phyloP scores from a whole-genome alignment of 2,113 vertebrate genomes.

The Hylia prasina region DNA sequence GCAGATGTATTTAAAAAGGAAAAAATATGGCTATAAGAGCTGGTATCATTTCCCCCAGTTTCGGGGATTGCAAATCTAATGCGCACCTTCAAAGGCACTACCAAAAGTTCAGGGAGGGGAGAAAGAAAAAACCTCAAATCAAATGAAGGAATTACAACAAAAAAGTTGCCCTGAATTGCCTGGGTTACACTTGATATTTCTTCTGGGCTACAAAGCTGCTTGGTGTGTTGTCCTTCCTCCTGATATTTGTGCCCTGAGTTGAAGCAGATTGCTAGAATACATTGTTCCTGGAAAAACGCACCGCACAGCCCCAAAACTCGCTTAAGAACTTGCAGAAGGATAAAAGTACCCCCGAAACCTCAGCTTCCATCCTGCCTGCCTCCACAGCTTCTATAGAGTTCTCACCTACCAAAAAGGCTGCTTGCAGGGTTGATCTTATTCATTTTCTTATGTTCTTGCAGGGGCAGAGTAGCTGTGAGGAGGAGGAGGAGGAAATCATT shows the following conservation, averaged over 20 bases:
- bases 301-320: neutral
- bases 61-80: neutral
- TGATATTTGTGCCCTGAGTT: neutral
- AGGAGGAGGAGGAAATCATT: neutral
- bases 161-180: neutral
- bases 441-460: neutral
- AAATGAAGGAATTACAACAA: neutral
- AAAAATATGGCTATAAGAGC: neutral
- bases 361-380: neutral
- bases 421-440: neutral
- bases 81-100: neutral
- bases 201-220: neutral
- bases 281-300: conserved; percentile 52
- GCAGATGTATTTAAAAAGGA: neutral
- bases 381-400: neutral
- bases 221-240: neutral
- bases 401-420: neutral
- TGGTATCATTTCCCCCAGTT: neutral
- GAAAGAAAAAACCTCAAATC: neutral
- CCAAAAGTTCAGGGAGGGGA: neutral
- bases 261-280: conserved; percentile 31
- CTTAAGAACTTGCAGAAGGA: conserved; percentile 29
- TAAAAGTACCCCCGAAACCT: neutral
- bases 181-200: neutral
- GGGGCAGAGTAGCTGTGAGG: neutral